Evolutionary conservation across 2,888 invertebrate genomes (phyloP).

Genomic region (Julus scandinavius): DNA sequence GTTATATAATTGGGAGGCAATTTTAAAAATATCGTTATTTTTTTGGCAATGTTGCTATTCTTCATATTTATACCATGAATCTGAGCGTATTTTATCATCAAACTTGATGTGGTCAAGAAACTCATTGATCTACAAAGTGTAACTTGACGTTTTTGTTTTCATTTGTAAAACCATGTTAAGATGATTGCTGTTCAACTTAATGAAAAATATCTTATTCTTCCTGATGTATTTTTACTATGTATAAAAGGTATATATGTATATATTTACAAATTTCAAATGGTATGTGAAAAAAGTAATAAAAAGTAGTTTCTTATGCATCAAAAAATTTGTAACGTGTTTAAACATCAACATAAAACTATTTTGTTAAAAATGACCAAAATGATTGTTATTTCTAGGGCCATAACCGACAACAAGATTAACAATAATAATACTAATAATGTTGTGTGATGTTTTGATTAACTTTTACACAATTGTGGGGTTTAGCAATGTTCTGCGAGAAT

Average conservation of each 20-base stretch:
- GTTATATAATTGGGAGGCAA: no score
- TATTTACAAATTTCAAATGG: constrained; percentile 15
- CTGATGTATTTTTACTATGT: constrained; percentile 6
- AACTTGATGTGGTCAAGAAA: not conserved
- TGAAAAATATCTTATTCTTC: not conserved
- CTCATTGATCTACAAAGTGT: not conserved
- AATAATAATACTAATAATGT: no score
- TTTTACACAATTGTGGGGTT: no score
- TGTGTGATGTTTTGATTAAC: no score
- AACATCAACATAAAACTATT: no score
- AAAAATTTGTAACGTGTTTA: not conserved
- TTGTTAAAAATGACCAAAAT: no score
- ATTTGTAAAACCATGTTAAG: not conserved
- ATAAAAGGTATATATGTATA: not conserved
- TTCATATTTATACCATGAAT: not conserved
- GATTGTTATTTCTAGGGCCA: no score
- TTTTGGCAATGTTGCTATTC: no score
- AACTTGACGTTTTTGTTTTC: not conserved
- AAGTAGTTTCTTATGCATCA: not conserved
- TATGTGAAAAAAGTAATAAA: not conserved
- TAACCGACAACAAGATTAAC: no score
- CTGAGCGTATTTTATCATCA: not conserved
- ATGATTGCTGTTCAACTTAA: not conserved
- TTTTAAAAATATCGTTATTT: no score
- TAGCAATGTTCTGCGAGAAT: no score